Evolutionary conservation across 92 coral and sea anemone genomes (phyloP), one percentile per base, ranked within the genome.

Genomic region (Palythoa grandiflora): DNA sequence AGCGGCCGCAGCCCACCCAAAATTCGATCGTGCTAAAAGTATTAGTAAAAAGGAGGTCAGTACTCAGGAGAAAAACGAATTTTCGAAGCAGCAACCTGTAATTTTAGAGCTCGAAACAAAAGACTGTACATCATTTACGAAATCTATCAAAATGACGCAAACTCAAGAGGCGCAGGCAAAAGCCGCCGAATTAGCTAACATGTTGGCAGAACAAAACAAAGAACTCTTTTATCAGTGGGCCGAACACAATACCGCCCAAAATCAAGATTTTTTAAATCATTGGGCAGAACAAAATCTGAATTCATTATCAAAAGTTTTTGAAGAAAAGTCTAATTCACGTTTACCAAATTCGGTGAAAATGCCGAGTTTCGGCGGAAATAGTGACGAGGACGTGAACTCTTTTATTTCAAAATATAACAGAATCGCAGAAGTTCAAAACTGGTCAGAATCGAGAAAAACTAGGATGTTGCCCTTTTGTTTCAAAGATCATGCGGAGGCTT

Each of bases 21-120:
- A 72, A 28, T 72, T 72, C 54, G 77, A 72, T 72, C 54, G 77
- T 14, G 77, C 77, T 75, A 75, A 75, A 47, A 75, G 59, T 75
- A 47, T 12, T 75, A 75, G 79, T 19, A 75, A 75, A 75, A 50
- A 75, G 60, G 79, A 75, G 60, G 21, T 47, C 79, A 19, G 55
- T n/a, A 75, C 79, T 75, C 79, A 75, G 53, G 79, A 75, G 79
- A 19, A 48, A 75, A 75, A 48, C 79, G 79, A 75, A 75, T 75
- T 75, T 75, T 75, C 38, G 79, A 75, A 75, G 20, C 77, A 72
- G 77, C 77, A 73, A 38, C 77, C 77, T 35, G 21, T 73, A 73
- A 10, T 39, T 73, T 73, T 73, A 73, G 54, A 73, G 77, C 77
- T 73, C 77, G 77, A 73, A 73, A 17, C 37, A 17, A 63, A 63